Base-by-base conservation (phyloP, 2,888 invertebrate genomes). In the Criorhina ranunculi region DNA sequence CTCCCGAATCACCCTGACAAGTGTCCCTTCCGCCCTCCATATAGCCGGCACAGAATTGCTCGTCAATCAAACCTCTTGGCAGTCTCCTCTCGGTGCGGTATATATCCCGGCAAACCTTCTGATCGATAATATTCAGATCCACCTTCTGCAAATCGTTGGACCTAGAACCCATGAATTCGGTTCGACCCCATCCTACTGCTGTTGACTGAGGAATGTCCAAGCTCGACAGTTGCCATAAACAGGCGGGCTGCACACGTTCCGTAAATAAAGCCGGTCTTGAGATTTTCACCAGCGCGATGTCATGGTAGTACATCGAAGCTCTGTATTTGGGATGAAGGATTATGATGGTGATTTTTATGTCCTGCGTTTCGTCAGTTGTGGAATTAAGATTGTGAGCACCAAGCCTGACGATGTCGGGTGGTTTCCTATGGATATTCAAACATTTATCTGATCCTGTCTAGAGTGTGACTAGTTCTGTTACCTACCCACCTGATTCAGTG, bases 241-340 rank as follows among this genome's bases (percentile, higher is more conserved):
- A 92, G 0, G 91, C 91, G 3, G 92, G 92, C 64, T 90, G 89
- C 24, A 92, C 89, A 2, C 81, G 86, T 1, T 88, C 76, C 1
- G 90, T 88, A 5, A 92, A 88, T 6, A 81, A 78, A 1, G 88
- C 90, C 5, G 85, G 81, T n/a, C 87, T 88, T 6, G 87, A 87
- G 0, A 94, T 89, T 86, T 92, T 90, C 0, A 95, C 82, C 4
- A 95, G 88, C 2, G 94, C 94, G 83, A 95, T 94, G 81, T 95
- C 95, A 76, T 94, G 92, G 87, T 94, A 94, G 88, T 93, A 93
- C 8, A 90, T 89, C 0, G 93, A 92, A 5, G 91, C 91, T 9
- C 89, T 90, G 88, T 94, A 94, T 46, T 92, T 89, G 1, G 93
- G 93, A 89, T 94, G 93, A 12, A 90, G 86, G 12, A 92, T 92